Base-by-base conservation (phyloP, 2,888 invertebrate genomes). In the Eilema caniola region DNA sequence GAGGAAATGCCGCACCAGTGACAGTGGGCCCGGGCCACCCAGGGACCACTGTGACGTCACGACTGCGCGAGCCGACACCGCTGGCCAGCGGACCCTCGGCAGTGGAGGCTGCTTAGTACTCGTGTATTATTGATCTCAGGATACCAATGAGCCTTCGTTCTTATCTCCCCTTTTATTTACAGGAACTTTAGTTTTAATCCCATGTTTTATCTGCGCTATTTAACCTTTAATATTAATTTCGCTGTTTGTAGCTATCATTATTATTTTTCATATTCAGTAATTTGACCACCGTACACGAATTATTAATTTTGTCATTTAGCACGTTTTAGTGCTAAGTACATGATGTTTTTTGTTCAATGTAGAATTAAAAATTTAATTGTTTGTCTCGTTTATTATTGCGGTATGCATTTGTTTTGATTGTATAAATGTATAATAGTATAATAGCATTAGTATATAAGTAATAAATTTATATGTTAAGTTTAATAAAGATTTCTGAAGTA, bases 1-100 rank as follows among this genome's bases (percentile, higher is more conserved):
- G 95, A 93, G 70, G 93, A 94, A 75, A 82, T 89, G 85, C 94
- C 95, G 59, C 92, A 90, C 87, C 94, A 95, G 89, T 95, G 95
- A 95, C 87, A 74, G 70, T 70, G 76, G 62, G 70, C 57, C 33
- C 70, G 33, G 67, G 67, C 59, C 67, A 62, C 53, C 62, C 59
- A 16, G 77, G 80, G 75, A 74, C 79, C 78, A 69, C 70, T 37
- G 73, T 74, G 80, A 76, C 80, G 76, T 78, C 77, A 77, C 72
- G 64, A 11, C 72, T 71, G 37, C 16, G n/a, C 67, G 70, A 62
- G 47, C 31, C 70, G 66, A 66, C 11, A 37, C 33, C 33, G 33
- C 33, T 11, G 12, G 33, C 33, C 33, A 12, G 33, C 31, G 31
- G 31, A 33, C 31, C 75, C 69, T 53, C n/a, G 64, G 31, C 33